phyloP scores from a whole-genome alignment of 2,888 invertebrate genomes.

The Tribolium freemani region DNA sequence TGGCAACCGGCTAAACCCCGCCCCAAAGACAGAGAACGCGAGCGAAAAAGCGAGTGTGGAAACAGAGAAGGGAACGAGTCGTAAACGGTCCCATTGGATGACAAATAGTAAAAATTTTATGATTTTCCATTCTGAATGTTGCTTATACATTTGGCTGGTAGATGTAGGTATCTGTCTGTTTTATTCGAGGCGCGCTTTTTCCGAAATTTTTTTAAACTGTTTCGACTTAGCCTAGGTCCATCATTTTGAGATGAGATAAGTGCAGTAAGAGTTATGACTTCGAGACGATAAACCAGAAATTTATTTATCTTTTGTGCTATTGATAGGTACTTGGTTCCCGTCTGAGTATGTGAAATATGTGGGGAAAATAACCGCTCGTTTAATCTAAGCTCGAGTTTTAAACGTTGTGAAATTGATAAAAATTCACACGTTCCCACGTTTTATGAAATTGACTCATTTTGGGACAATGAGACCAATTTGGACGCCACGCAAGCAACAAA shows the following conservation, averaged over 20 bases:
- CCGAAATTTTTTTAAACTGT: constrained; percentile 1
- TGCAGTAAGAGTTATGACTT: constrained; percentile 1
- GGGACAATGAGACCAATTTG: too few relatives aligned
- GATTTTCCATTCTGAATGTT: constrained; percentile 66
- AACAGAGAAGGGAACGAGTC: constrained; percentile 58
- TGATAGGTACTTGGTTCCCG: constrained; percentile 5
- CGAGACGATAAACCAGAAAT: not conserved
- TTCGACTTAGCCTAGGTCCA: constrained; percentile 3
- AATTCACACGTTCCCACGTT: too few relatives aligned
- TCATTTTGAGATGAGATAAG: constrained; percentile 2
- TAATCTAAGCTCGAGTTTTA: not conserved
- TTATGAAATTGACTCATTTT: too few relatives aligned
- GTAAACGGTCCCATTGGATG: constrained; percentile 67
- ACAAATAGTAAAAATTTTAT: constrained; percentile 69
- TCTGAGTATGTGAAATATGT: constrained; percentile 17
- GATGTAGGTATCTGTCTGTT: constrained; percentile 67
- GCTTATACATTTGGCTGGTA: constrained; percentile 67
- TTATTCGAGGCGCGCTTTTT: constrained; percentile 29
- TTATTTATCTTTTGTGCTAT: not conserved
- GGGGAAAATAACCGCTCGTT: not conserved
- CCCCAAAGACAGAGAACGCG: constrained; percentile 56
- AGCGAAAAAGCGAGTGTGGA: constrained; percentile 34
- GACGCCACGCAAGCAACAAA: too few relatives aligned
- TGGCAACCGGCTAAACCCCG: constrained; percentile 64
- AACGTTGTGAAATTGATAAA: not conserved